These are phyloP conservation scores for Phacellophora camtschatica DNA, from an alignment of 30 jellyfish, hydroid and myxozoan genomes.

Conservation along the genomic window DNA sequence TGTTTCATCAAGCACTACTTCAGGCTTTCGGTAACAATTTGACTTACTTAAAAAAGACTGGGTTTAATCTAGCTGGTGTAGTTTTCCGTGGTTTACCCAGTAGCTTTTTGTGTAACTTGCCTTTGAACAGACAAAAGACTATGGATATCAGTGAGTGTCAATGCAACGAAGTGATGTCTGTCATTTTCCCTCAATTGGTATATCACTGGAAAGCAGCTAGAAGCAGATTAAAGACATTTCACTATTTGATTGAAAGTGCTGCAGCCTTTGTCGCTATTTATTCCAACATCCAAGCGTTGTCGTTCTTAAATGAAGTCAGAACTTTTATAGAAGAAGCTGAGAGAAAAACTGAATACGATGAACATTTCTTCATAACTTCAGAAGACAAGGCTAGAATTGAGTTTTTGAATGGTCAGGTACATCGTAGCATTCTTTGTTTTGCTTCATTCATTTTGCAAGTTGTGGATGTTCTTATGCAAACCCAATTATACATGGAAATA, in stretches of 20 bases:
- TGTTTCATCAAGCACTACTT: no score
- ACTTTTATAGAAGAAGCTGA: slow-evolving; percentile 46
- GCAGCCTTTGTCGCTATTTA: slow-evolving; percentile 65
- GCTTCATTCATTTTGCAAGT: no score
- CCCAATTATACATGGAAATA: no score
- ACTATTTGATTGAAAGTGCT: slow-evolving; percentile 80
- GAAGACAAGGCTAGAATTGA: slow-evolving; percentile 87
- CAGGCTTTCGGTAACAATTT: no score
- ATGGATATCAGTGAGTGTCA: slow-evolving; percentile 75
- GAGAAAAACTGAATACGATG: background rate
- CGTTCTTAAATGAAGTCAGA: slow-evolving; percentile 65
- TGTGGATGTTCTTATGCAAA: no score
- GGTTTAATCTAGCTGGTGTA: no score
- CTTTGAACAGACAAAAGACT: background rate
- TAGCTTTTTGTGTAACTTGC: no score
- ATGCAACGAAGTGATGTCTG: slow-evolving; percentile 70
- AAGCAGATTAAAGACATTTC: slow-evolving; percentile 72
- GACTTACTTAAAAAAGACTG: no score
- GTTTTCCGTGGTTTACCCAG: no score
- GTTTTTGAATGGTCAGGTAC: slow-evolving; percentile 81
- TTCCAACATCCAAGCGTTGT: slow-evolving; percentile 55
- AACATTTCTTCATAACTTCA: slow-evolving; percentile 39
- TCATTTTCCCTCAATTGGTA: slow-evolving; percentile 73
- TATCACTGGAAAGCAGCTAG: slow-evolving; percentile 78
- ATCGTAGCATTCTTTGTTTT: no score